Conservation (phyloP, 2,888 invertebrate genomes). For the Phoronis australis region DNA sequence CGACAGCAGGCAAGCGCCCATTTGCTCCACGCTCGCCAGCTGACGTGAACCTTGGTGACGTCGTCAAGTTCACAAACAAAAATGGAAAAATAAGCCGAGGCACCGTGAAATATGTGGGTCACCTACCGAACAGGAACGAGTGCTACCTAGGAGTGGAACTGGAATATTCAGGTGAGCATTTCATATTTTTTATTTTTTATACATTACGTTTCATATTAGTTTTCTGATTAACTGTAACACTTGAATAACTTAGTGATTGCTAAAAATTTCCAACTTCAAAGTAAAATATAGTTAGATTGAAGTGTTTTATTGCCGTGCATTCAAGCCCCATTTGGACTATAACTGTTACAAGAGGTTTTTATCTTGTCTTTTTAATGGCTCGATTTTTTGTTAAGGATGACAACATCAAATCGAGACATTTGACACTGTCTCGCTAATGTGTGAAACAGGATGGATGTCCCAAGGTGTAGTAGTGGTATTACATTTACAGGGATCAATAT, state of each 20-base stretch:
- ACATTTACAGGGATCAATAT: too few species aligned
- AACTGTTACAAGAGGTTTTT: too few species aligned
- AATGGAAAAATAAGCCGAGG: conserved; percentile 50
- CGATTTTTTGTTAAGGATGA: too few species aligned
- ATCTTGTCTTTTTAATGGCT: too few species aligned
- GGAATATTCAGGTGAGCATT: conserved; percentile 45
- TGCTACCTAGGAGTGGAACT: conserved; percentile 50
- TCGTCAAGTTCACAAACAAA: conserved; percentile 50
- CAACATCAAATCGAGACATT: too few species aligned
- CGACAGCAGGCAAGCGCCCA: conserved; percentile 39
- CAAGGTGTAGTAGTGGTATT: too few species aligned
- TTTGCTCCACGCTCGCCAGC: conserved; percentile 46
- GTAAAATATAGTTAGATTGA: too few species aligned
- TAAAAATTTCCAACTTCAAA: too few species aligned
- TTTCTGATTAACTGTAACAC: not conserved
- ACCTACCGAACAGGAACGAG: conserved; percentile 47
- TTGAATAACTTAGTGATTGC: not conserved
- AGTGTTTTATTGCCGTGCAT: too few species aligned
- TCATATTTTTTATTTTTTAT: not conserved
- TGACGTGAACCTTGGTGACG: conserved; percentile 44
- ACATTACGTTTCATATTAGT: not conserved
- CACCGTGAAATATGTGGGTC: conserved; percentile 47
- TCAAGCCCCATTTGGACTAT: too few species aligned
- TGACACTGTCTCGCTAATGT: too few species aligned
- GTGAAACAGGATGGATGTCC: too few species aligned